Base-by-base conservation (phyloP, 2,113 vertebrate species). In the Etia nguti region DNA sequence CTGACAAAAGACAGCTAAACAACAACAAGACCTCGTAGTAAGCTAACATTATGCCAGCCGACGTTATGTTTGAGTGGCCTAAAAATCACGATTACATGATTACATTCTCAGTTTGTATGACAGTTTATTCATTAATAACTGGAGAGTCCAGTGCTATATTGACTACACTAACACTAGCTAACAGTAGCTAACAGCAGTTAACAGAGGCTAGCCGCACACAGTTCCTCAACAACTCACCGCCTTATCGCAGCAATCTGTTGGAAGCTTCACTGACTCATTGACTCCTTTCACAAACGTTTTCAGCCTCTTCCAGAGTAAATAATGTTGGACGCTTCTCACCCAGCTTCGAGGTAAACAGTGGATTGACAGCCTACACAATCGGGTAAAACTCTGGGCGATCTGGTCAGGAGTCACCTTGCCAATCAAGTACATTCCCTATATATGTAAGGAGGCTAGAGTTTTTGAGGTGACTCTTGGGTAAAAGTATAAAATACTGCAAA, bases 401-500 rank as follows among this genome's bases (percentile, higher is more conserved):
- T 68, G 4, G 62, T 41, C 20, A 38, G 13, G 13, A 12, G 11
- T 43, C 41, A 43, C 41, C 26, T 57, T 3, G 24, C 55, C 15
- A 15, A 26, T 29, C 13, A 16, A 59, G 60, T 34, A 13, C 60
- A 65, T 36, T 65, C 60, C 6, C 0, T 22, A 1, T 0, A 41
- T 12, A 22, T 68, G 34, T 38, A 68, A 38, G 11, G 20, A 22
- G 2, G 62, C 60, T 22, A 68, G 20, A 5, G 34, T 68, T 41
- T 68, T 68, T 41, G 20, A 68, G 62, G 11, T 8, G 3, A 41
- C 20, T 15, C 10, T 41, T n/a, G 38, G 62, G 20, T 68, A 41
- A 68, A 68, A 68, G 6, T 22, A 68, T 68, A 68, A 41, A 68
- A 68, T 68, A 68, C 6, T 41, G 34, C 11, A 68, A 68, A 68